phyloP scores from a whole-genome alignment of 2,797 vertebrate species.

The Notolabrus celidotus region DNA sequence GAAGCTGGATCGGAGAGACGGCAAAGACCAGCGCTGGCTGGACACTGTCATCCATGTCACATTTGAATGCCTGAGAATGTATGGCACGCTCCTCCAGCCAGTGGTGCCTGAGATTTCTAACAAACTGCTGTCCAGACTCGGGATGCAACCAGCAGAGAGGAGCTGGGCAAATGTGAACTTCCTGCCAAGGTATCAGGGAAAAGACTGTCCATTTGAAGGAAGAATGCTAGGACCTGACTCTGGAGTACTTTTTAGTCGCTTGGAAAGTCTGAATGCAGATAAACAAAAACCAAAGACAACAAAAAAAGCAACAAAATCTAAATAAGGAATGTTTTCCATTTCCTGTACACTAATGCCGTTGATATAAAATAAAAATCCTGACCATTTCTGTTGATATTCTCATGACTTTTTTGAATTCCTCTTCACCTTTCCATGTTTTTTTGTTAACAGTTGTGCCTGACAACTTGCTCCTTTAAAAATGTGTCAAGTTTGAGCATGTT shows the following conservation, averaged over 20 bases:
- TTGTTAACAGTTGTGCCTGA: neutral
- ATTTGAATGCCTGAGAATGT: conserved; percentile 92
- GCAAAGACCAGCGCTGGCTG: conserved; percentile 85
- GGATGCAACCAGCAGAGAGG: conserved; percentile 84
- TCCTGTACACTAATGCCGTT: neutral
- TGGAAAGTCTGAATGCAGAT: conserved; percentile 72
- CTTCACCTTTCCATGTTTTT: neutral
- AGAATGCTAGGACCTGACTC: conserved; percentile 87
- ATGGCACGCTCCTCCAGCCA: conserved; percentile 92
- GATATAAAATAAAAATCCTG: conserved; percentile 25
- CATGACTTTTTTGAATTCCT: neutral
- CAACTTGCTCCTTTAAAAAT: neutral
- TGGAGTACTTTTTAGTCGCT: conserved; percentile 89
- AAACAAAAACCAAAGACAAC: conserved; percentile 58
- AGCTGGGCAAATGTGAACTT: conserved; percentile 83
- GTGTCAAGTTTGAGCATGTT: too few species aligned
- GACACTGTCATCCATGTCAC: conserved; percentile 91
- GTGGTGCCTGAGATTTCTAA: conserved; percentile 87
- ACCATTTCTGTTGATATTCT: neutral
- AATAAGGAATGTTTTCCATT: conserved; percentile 15
- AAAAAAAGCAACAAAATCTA: conserved; percentile 49
- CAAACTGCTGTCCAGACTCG: conserved; percentile 89
- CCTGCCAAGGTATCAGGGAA: conserved; percentile 82
- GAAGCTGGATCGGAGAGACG: conserved; percentile 85
- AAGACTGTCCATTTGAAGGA: conserved; percentile 88